Evolutionary conservation across 2,888 invertebrate genomes (phyloP).

Genomic region (Myathropa florea): DNA sequence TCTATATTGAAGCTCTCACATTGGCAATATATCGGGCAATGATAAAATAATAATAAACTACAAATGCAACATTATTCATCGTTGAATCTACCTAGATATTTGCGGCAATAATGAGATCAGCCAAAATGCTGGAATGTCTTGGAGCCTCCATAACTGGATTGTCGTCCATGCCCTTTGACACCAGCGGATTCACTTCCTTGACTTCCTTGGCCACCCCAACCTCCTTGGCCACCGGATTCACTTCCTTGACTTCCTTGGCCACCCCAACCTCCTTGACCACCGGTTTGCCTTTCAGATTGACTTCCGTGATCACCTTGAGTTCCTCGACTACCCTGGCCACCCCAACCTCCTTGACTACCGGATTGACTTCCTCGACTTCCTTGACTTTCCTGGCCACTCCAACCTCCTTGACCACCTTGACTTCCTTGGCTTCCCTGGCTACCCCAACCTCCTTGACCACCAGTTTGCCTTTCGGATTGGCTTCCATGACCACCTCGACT

Average conservation of each 20-base stretch:
- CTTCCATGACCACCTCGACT: not conserved
- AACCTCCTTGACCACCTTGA: not conserved
- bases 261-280: not conserved
- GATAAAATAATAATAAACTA: too few relatives aligned
- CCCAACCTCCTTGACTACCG: not conserved
- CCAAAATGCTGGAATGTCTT: too few relatives aligned
- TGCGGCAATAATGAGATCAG: too few relatives aligned
- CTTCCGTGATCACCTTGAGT: not conserved
- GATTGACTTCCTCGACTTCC: not conserved
- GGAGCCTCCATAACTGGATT: too few relatives aligned
- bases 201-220: not conserved
- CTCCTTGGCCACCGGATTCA: not conserved
- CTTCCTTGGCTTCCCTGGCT: not conserved
- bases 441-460: not conserved
- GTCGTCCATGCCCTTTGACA: too few relatives aligned
- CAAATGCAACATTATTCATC: too few relatives aligned
- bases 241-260: not conserved
- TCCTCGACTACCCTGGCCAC: slow-evolving; percentile 1
- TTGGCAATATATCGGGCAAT: too few relatives aligned
- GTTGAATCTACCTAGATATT: too few relatives aligned
- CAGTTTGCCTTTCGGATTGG: not conserved
- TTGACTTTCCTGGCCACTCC: not conserved
- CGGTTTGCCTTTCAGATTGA: not conserved
- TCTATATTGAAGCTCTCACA: too few relatives aligned
- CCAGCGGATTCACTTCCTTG: too few relatives aligned